Percentiles rank a stretch among this genome's conserved stretches.
Conservation (phyloP, 2,888 invertebrate species). For the Ecdyonurus torrentis region DNA sequence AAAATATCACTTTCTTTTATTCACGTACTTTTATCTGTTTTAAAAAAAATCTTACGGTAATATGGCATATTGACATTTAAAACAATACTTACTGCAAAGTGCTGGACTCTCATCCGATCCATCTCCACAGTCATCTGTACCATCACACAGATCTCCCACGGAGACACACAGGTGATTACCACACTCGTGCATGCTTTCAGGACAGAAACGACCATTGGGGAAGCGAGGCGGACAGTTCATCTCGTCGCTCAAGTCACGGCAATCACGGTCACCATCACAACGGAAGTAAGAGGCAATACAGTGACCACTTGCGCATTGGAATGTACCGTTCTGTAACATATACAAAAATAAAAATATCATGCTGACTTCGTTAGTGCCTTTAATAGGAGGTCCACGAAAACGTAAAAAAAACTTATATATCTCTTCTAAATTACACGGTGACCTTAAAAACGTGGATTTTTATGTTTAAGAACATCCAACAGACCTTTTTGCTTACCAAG, state of each 20-base stretch:
- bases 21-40: not conserved
- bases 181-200: slow-evolving; percentile 81
- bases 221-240: slow-evolving; percentile 75
- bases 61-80: not conserved
- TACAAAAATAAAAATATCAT: no score
- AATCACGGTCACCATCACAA: slow-evolving; percentile 81
- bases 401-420: no score
- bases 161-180: slow-evolving; percentile 73
- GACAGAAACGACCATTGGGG: slow-evolving; percentile 77
- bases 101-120: slow-evolving; percentile 68
- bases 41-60: slow-evolving; percentile 10
- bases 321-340: slow-evolving; percentile 52
- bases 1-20: no score
- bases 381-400: no score
- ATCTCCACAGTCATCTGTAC: slow-evolving; percentile 85
- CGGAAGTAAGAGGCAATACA: slow-evolving; percentile 78
- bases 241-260: slow-evolving; percentile 79
- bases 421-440: no score
- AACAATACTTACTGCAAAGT: slow-evolving; percentile 40
- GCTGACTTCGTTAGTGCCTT: no score
- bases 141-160: slow-evolving; percentile 79
- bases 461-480: no score
- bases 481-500: no score
- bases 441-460: no score
- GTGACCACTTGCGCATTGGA: slow-evolving; percentile 84